A percentile compares a stretch with the other conserved stretches of the same genome.
These are phyloP conservation scores for Tupaia tana DNA, from an alignment of 2,113 vertebrate genomes.

Conservation along the genomic window DNA sequence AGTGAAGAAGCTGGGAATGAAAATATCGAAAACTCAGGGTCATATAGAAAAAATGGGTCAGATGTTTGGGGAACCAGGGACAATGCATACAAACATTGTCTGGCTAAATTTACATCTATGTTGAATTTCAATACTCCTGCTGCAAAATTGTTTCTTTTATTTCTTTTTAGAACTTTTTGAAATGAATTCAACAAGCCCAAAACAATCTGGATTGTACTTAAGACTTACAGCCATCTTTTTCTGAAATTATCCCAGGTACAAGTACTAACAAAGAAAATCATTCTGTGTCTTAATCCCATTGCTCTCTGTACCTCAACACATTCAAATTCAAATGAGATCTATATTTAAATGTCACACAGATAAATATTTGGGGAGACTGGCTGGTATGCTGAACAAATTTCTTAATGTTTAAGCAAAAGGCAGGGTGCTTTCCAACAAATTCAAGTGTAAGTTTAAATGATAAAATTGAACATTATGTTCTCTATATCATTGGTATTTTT, in stretches of 20 bases:
- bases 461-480: background rate
- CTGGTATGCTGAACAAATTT: background rate
- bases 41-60: background rate
- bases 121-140: background rate
- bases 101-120: background rate
- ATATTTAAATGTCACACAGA: slow-evolving; percentile 21
- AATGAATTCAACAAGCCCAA: background rate
- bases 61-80: background rate
- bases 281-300: background rate
- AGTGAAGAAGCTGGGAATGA: background rate
- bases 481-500: background rate
- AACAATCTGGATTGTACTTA: background rate
- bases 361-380: slow-evolving; percentile 16
- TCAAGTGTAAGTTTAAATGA: background rate
- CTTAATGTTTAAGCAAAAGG: background rate
- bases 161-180: background rate
- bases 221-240: background rate
- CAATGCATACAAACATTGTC: background rate
- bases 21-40: background rate
- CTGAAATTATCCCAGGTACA: slow-evolving; percentile 22
- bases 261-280: background rate
- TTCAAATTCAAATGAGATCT: background rate
- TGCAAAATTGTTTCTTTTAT: background rate
- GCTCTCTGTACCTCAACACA: background rate
- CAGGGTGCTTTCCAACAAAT: background rate